Evolutionary conservation across 2,113 vertebrate genomes (phyloP).

Genomic region (Limanda limanda): DNA sequence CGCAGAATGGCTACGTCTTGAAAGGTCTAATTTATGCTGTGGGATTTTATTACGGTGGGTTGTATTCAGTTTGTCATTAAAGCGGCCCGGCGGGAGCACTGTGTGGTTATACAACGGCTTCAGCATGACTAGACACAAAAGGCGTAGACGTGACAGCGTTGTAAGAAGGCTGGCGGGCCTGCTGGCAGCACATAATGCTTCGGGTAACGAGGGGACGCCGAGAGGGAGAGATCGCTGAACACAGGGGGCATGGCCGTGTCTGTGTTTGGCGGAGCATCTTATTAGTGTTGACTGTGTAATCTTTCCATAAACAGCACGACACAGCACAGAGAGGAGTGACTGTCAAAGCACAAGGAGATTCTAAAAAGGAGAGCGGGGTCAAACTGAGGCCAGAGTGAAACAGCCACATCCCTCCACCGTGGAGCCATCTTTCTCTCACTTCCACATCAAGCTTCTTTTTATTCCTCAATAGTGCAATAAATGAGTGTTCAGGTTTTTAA

Average conservation of each 20-base stretch:
- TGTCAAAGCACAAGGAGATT: constrained; percentile 2
- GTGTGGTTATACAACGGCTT: constrained; percentile 58
- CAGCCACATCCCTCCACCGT: constrained; percentile 12
- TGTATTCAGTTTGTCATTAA: constrained; percentile 61
- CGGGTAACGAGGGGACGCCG: constrained; percentile 9
- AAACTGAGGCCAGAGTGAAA: constrained; percentile 35
- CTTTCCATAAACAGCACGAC: constrained; percentile 21
- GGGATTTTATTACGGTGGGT: constrained; percentile 62
- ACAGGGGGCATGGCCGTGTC: constrained; percentile 4
- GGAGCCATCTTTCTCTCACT: constrained; percentile 17
- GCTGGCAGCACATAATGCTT: constrained; percentile 30
- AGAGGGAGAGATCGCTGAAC: constrained; percentile 18
- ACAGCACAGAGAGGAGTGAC: not conserved
- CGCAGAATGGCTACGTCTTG: constrained; percentile 52
- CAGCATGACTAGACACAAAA: constrained; percentile 69
- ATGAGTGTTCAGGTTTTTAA: not conserved
- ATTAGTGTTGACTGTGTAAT: constrained; percentile 27
- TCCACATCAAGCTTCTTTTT: constrained; percentile 27
- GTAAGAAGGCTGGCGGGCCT: constrained; percentile 1
- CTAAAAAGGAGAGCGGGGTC: constrained; percentile 14
- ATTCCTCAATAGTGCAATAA: not conserved
- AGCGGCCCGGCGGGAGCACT: constrained; percentile 21
- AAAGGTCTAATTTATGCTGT: constrained; percentile 59
- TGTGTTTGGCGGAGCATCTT: constrained; percentile 31
- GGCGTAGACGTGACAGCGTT: constrained; percentile 29